Percentiles rank a stretch among this genome's conserved stretches.
Evolutionary conservation across 2,888 invertebrate species (phyloP).

Genomic region (Eulithis testata): DNA sequence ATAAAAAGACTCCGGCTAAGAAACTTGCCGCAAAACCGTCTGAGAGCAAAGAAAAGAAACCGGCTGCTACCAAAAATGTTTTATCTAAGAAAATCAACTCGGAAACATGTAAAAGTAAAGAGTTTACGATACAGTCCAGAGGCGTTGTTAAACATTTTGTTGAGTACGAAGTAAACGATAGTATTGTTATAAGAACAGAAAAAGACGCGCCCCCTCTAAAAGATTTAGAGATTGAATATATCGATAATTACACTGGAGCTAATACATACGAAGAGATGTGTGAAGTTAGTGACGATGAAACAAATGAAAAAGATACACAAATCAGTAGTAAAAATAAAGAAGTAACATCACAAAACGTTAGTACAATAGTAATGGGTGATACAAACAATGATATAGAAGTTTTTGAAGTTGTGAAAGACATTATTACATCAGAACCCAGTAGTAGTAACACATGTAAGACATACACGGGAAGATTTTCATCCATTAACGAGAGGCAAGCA

Average conservation of each 20-base stretch:
- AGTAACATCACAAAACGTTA: background rate
- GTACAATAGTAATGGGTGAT: background rate
- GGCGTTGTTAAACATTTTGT: conserved; percentile 16
- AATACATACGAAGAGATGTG: conserved; percentile 22
- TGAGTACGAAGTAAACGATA: conserved; percentile 17
- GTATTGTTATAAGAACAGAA: conserved; percentile 19
- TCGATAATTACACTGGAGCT: conserved; percentile 16
- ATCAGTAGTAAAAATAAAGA: background rate
- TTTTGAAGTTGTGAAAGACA: conserved; percentile 9
- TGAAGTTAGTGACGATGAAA: conserved; percentile 21
- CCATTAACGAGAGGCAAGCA: background rate
- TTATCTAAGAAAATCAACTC: background rate
- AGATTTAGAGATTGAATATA: conserved; percentile 20
- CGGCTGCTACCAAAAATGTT: no score
- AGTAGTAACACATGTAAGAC: background rate
- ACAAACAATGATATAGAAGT: conserved; percentile 11
- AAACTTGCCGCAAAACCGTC: no score
- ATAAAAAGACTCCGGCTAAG: no score
- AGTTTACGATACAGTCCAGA: conserved; percentile 10
- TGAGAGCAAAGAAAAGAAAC: no score
- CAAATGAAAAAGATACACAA: background rate
- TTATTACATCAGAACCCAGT: background rate
- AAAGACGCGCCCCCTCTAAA: conserved; percentile 8
- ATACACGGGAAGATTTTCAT: background rate
- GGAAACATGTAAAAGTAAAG: conserved; percentile 12